Evolutionary conservation across 2,888 invertebrate species (phyloP).

Genomic region (Adela reaumurella): DNA sequence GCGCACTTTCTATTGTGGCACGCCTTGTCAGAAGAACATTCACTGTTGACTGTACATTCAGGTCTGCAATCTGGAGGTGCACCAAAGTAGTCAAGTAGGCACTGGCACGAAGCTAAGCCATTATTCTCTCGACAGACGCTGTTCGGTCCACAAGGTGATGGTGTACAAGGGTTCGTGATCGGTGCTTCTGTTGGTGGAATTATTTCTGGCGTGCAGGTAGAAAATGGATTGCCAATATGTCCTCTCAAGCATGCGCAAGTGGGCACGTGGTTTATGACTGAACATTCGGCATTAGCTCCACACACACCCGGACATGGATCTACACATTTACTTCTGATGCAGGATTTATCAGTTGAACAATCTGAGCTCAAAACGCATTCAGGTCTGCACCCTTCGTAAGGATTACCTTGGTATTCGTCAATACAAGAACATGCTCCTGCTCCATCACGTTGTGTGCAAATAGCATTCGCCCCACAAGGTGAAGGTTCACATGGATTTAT

Average conservation of each 20-base stretch:
- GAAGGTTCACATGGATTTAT: slow-evolving; percentile 79
- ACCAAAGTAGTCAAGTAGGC: slow-evolving; percentile 64
- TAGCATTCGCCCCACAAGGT: slow-evolving; percentile 82
- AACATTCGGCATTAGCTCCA: slow-evolving; percentile 78
- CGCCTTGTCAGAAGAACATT: slow-evolving; percentile 71
- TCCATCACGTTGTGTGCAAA: slow-evolving; percentile 72
- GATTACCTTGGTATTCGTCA: slow-evolving; percentile 79
- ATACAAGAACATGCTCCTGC: slow-evolving; percentile 79
- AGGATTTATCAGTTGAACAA: slow-evolving; percentile 78
- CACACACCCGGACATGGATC: slow-evolving; percentile 87
- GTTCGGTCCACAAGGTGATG: slow-evolving; percentile 74
- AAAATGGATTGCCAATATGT: slow-evolving; percentile 69
- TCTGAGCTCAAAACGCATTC: slow-evolving; percentile 86
- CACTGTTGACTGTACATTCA: slow-evolving; percentile 74
- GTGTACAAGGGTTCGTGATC: slow-evolving; percentile 62
- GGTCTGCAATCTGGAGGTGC: slow-evolving; percentile 70
- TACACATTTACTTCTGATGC: slow-evolving; percentile 76
- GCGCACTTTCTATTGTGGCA: slow-evolving; percentile 75
- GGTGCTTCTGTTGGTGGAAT: slow-evolving; percentile 26
- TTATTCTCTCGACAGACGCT: slow-evolving; percentile 73
- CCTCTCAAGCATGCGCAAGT: slow-evolving; percentile 74
- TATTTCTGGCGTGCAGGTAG: slow-evolving; percentile 29
- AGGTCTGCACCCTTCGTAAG: slow-evolving; percentile 81
- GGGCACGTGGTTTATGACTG: slow-evolving; percentile 82
- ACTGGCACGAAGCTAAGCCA: slow-evolving; percentile 70